These are phyloP conservation scores for Aspidapion aeneum DNA, from an alignment of 2,888 invertebrate genomes.

Conservation along the genomic window DNA sequence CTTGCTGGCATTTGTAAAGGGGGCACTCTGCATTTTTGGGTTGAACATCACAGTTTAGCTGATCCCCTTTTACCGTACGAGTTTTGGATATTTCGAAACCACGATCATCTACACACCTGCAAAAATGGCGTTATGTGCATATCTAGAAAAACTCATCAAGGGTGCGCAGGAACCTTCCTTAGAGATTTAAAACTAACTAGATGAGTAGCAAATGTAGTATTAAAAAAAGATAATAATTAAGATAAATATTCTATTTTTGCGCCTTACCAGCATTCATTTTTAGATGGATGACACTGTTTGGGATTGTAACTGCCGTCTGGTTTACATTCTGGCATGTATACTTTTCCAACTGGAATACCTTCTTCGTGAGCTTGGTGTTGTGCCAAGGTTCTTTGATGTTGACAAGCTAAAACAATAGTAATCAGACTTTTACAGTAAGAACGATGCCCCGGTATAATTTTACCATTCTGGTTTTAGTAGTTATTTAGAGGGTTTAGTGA, in stretches of 20 bases:
- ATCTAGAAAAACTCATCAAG: too few relatives aligned
- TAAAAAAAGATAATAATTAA: too few relatives aligned
- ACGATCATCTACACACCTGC: slow-evolving; percentile 67
- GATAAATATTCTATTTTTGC: too few relatives aligned
- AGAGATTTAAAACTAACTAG: too few relatives aligned
- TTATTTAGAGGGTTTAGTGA: too few relatives aligned
- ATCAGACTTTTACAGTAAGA: too few relatives aligned
- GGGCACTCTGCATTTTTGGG: slow-evolving; percentile 47
- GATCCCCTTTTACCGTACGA: slow-evolving; percentile 45
- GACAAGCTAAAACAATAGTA: slow-evolving; percentile 54
- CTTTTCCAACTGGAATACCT: slow-evolving; percentile 71
- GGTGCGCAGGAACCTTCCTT: too few relatives aligned
- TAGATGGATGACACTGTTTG: slow-evolving; percentile 69
- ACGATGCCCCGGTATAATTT: too few relatives aligned
- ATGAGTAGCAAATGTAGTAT: too few relatives aligned
- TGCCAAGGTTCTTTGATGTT: slow-evolving; percentile 55
- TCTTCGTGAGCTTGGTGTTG: slow-evolving; percentile 66
- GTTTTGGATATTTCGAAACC: slow-evolving; percentile 75
- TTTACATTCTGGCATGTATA: slow-evolving; percentile 72
- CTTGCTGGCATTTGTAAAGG: slow-evolving; percentile 48
- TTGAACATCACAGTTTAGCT: slow-evolving; percentile 48
- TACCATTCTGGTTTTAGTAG: too few relatives aligned
- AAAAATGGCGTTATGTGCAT: too few relatives aligned
- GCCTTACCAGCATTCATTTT: slow-evolving; percentile 65
- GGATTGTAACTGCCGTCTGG: slow-evolving; percentile 65